Evolutionary conservation across 2,113 vertebrate genomes (phyloP).

Genomic region (Bothrops jararaca): DNA sequence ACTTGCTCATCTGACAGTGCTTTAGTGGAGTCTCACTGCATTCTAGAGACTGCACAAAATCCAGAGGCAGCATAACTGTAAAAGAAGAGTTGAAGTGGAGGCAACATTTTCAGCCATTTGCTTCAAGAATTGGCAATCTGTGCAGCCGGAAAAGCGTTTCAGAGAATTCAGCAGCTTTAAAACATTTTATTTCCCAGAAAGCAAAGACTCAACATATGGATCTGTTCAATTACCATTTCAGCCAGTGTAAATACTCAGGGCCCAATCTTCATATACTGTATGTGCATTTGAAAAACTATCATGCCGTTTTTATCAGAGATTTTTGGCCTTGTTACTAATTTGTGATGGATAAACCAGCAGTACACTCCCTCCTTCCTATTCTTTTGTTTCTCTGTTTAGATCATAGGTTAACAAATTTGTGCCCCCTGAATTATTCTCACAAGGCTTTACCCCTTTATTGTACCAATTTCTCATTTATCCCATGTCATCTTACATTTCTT

Average conservation of each 20-base stretch:
- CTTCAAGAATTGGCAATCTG: conserved; percentile 23
- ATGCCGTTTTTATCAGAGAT: not conserved
- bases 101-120: not conserved
- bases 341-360: not conserved
- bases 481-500: not conserved
- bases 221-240: conserved; percentile 41
- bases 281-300: not conserved
- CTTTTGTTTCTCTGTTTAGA: not conserved
- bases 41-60: conserved; percentile 67
- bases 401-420: not conserved
- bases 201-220: conserved; percentile 32
- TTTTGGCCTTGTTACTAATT: not conserved
- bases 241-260: conserved; percentile 17
- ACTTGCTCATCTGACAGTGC: conserved; percentile 79
- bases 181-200: conserved; percentile 32
- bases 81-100: not conserved
- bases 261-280: not conserved
- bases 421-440: not conserved
- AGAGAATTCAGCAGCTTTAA: conserved; percentile 33
- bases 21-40: conserved; percentile 79
- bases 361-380: not conserved
- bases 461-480: not conserved
- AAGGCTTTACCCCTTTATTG: not conserved
- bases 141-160: conserved; percentile 33
- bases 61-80: conserved; percentile 37